Conservation (phyloP, 2,888 invertebrate genomes). For the Rhimphoctona megacephalus region DNA sequence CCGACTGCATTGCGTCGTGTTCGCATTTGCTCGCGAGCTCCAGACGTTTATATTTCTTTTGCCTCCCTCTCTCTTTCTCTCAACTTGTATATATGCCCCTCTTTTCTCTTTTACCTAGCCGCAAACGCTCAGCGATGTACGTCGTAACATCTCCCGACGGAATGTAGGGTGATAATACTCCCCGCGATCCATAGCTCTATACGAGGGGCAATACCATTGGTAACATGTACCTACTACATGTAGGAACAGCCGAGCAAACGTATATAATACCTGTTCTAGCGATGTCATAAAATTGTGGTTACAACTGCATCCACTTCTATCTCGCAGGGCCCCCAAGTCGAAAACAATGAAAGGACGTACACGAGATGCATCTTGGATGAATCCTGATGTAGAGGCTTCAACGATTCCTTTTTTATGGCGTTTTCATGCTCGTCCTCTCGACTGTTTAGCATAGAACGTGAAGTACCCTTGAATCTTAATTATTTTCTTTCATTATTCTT, state of each 20-base stretch:
- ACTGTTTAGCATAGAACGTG: conserved; percentile 13
- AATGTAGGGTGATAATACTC: conserved; percentile 43
- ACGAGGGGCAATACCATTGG: neutral
- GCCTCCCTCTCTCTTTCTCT: conserved; percentile 4
- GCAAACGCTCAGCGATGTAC: conserved; percentile 21
- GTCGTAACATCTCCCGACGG: conserved; percentile 38
- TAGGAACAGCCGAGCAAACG: conserved; percentile 19
- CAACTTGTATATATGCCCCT: neutral
- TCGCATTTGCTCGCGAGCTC: conserved; percentile 51
- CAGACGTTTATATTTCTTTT: conserved; percentile 57
- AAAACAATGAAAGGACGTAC: conserved; percentile 55
- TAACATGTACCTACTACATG: conserved; percentile 33
- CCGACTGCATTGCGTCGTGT: conserved; percentile 63
- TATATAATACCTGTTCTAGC: conserved; percentile 28
- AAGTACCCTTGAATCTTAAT: neutral
- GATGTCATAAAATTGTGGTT: conserved; percentile 60
- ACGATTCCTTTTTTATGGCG: conserved; percentile 12
- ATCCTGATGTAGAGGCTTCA: conserved; percentile 35
- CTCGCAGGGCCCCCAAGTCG: neutral
- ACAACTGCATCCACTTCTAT: conserved; percentile 48
- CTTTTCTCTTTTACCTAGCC: conserved; percentile 29
- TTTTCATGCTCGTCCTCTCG: conserved; percentile 29
- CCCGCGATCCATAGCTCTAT: conserved; percentile 14
- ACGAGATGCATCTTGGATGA: conserved; percentile 25
- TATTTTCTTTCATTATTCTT: conserved; percentile 7